A percentile compares a stretch with the other conserved stretches of the same genome.
phyloP scores from a whole-genome alignment of 1,140 invertebrate species.

The Drosophila nannoptera region DNA sequence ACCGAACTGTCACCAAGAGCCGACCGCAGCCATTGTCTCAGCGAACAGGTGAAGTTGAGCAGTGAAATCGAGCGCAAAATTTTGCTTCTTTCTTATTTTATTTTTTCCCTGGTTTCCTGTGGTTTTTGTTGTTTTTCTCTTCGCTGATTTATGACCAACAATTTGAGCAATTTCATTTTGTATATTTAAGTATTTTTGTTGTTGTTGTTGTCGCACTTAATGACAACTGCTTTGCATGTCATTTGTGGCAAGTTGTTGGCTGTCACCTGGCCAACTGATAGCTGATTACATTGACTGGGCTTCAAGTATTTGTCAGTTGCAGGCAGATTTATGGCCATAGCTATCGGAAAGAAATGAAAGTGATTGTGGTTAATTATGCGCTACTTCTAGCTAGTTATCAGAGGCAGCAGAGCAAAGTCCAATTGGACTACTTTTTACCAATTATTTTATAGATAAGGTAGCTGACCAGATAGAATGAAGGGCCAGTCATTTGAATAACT shows the following conservation, averaged over 20 bases:
- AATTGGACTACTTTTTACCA: background rate
- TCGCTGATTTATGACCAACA: slow-evolving; percentile 67
- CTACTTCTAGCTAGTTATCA: background rate
- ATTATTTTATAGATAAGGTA: too few relatives aligned
- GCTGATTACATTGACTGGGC: slow-evolving; percentile 48
- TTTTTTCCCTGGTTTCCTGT: slow-evolving; percentile 27
- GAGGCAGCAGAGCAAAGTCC: background rate
- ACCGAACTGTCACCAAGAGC: slow-evolving; percentile 63
- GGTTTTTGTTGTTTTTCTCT: slow-evolving; percentile 26
- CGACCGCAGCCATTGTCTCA: slow-evolving; percentile 59
- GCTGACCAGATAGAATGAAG: too few relatives aligned
- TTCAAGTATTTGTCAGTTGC: slow-evolving; percentile 36
- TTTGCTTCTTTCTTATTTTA: slow-evolving; percentile 37
- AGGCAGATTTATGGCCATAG: slow-evolving; percentile 27
- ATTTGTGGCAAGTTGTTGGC: slow-evolving; percentile 54
- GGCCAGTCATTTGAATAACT: too few relatives aligned
- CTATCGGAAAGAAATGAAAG: slow-evolving; percentile 3
- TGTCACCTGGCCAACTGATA: slow-evolving; percentile 52
- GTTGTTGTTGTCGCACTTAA: slow-evolving; percentile 47
- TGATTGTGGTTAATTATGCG: slow-evolving; percentile 1
- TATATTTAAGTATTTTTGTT: slow-evolving; percentile 49
- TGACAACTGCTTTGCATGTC: slow-evolving; percentile 76
- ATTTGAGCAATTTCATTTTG: slow-evolving; percentile 74
- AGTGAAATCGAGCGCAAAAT: slow-evolving; percentile 73
- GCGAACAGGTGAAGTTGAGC: slow-evolving; percentile 69